These are phyloP conservation scores for Platorchestia sp. DNA, from an alignment of 1,140 invertebrate species.

Conservation along the genomic window DNA sequence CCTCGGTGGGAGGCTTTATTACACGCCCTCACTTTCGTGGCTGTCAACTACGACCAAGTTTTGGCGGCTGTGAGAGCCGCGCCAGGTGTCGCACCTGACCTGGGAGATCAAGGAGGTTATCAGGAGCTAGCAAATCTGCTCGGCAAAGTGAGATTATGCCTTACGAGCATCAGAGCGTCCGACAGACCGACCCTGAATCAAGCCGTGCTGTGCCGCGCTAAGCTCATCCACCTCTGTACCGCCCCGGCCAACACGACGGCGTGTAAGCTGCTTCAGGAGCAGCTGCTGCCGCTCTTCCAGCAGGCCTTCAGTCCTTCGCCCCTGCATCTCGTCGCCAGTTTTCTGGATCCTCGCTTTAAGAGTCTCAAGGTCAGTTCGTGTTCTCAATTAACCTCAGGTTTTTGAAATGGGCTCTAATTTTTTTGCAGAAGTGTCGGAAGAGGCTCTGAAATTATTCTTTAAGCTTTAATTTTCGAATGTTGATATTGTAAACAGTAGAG, in stretches of 20 bases:
- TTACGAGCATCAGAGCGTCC: constrained; percentile 64
- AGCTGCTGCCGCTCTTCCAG: constrained; percentile 61
- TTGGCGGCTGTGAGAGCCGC: constrained; percentile 60
- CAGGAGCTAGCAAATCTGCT: constrained; percentile 64
- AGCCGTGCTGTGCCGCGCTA: constrained; percentile 65
- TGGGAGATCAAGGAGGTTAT: constrained; percentile 63
- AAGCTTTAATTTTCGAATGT: neutral
- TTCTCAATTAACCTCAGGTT: neutral
- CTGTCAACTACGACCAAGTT: constrained; percentile 63
- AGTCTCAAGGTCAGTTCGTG: constrained; percentile 63
- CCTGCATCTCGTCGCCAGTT: constrained; percentile 66
- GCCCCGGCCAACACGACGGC: constrained; percentile 60
- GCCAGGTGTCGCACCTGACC: constrained; percentile 52
- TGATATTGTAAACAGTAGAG: neutral
- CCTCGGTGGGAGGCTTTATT: constrained; percentile 64
- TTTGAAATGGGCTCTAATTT: neutral
- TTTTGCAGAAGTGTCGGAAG: neutral
- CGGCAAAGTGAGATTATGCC: constrained; percentile 61
- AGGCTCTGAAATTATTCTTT: neutral
- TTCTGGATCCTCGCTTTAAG: constrained; percentile 66
- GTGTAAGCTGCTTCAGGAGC: constrained; percentile 62
- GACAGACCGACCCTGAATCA: constrained; percentile 65
- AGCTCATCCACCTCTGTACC: constrained; percentile 66
- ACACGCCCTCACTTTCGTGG: constrained; percentile 65
- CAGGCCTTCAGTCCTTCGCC: constrained; percentile 63